Evolutionary conservation across 2,113 vertebrate species (phyloP).

Genomic region (Rhizomys pruinosus): DNA sequence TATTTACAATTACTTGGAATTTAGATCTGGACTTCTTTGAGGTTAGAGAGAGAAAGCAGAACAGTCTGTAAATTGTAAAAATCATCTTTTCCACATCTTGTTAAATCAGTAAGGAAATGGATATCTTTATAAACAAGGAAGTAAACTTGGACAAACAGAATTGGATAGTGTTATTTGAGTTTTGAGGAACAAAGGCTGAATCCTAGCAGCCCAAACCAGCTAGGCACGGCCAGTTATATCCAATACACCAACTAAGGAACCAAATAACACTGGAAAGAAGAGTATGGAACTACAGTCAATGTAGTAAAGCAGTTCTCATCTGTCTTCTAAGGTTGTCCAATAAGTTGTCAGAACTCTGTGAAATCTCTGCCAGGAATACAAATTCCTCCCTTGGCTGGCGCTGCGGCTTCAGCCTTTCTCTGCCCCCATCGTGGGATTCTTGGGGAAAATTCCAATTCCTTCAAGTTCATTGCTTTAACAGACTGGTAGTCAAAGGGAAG

Average conservation of each 20-base stretch:
- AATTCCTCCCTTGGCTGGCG: too few relatives aligned
- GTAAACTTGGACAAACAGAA: background rate
- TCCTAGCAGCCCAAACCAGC: background rate
- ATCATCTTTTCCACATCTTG: background rate
- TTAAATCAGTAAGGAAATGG: background rate
- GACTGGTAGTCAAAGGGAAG: background rate
- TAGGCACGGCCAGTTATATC: background rate
- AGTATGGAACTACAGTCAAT: background rate
- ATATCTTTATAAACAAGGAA: too few relatives aligned
- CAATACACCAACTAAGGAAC: background rate
- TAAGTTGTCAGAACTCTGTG: background rate
- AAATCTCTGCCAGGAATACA: background rate
- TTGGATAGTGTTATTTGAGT: background rate
- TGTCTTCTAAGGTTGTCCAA: background rate
- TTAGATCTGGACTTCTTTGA: rapidly evolving
- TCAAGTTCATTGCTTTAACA: background rate
- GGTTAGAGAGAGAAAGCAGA: rapidly evolving
- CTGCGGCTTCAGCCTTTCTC: background rate
- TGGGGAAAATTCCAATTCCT: background rate
- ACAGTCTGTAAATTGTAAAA: background rate
- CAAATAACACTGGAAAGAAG: background rate
- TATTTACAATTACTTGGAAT: background rate
- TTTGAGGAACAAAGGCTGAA: background rate
- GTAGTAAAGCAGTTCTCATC: background rate
- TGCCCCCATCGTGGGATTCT: too few relatives aligned